A percentile compares a stretch with the other conserved stretches of the same genome.
Conservation (phyloP, 2,113 vertebrate species). For the Centrocercus urophasianus region DNA sequence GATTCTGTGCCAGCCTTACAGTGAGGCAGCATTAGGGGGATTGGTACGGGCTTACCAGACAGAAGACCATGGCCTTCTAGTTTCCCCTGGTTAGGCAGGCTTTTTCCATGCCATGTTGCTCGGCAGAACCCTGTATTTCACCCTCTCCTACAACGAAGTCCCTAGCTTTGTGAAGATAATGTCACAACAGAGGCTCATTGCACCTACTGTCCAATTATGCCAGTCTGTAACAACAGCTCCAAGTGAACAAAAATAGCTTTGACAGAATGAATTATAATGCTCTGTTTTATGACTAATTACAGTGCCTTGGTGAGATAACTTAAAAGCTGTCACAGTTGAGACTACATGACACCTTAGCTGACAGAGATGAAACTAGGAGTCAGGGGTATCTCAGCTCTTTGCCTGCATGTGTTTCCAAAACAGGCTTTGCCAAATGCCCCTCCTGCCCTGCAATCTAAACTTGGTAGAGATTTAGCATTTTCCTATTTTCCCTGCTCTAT, state of each 20-base stretch:
- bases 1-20: background rate
- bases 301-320: background rate
- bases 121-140: background rate
- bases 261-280: constrained; percentile 13
- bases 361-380: background rate
- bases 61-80: background rate
- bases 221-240: constrained; percentile 23
- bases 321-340: background rate
- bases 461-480: background rate
- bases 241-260: constrained; percentile 46
- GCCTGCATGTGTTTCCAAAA: background rate
- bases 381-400: background rate
- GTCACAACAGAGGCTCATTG: background rate
- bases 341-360: background rate
- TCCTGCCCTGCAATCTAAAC: background rate
- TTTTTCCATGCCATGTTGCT: background rate
- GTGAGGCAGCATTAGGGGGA: background rate
- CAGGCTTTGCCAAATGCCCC: background rate
- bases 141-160: background rate
- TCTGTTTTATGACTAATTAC: constrained; percentile 43
- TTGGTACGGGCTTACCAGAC: background rate
- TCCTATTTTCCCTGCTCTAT: background rate
- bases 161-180: background rate
- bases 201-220: constrained; percentile 35
- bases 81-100: background rate